phyloP scores from a whole-genome alignment of 2,888 invertebrate genomes.

The Thecophora atra region DNA sequence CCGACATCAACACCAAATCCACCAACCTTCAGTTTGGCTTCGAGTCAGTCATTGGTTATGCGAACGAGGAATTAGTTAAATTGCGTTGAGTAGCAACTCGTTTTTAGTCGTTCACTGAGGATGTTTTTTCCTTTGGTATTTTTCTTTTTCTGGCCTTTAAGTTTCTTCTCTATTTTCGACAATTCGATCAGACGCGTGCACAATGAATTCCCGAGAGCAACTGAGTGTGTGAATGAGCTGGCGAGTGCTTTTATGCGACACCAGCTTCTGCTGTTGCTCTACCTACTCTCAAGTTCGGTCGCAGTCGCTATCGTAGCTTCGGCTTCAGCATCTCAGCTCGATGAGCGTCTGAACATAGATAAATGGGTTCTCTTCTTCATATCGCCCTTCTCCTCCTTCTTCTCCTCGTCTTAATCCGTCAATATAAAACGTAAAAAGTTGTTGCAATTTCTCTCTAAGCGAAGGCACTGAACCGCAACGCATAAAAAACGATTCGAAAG shows the following conservation, averaged over 20 bases:
- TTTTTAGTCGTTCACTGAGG: slow-evolving; percentile 35
- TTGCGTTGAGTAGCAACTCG: slow-evolving; percentile 2
- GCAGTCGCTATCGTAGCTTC: slow-evolving; percentile 16
- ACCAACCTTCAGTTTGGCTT: neutral
- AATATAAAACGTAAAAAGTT: neutral
- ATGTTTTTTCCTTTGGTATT: slow-evolving; percentile 27
- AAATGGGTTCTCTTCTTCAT: neutral
- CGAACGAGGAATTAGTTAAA: slow-evolving; percentile 24
- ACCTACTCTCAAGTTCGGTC: slow-evolving; percentile 26
- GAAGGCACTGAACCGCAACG: too few relatives aligned
- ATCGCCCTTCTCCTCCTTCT: too few relatives aligned
- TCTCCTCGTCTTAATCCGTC: too few relatives aligned
- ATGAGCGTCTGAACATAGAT: too few relatives aligned
- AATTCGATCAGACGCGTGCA: slow-evolving; percentile 50
- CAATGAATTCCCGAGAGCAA: slow-evolving; percentile 65
- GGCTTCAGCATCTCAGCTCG: neutral
- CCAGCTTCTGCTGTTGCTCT: slow-evolving; percentile 13
- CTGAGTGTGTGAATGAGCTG: slow-evolving; percentile 61
- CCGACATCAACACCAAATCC: neutral
- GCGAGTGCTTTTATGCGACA: slow-evolving; percentile 61
- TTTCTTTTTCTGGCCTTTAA: slow-evolving; percentile 38
- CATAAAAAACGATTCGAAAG: neutral
- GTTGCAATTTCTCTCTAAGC: neutral
- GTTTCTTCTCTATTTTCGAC: slow-evolving; percentile 31
- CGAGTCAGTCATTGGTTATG: slow-evolving; percentile 19